Evolutionary conservation across 2,888 invertebrate species (phyloP), one percentile per base, ranked within the genome.

Genomic region (Masnerella sp.): DNA sequence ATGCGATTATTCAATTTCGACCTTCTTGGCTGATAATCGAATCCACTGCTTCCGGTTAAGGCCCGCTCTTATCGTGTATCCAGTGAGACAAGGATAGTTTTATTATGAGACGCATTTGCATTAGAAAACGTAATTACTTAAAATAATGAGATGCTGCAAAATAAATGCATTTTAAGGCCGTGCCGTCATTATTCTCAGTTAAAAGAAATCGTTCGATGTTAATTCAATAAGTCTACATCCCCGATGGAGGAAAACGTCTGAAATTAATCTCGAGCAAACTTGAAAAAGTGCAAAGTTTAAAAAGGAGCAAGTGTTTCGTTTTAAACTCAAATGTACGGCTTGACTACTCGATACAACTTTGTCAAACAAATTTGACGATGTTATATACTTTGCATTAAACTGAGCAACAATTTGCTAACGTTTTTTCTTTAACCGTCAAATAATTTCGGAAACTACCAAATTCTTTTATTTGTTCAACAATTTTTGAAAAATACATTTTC

Each of bases 1-100:
- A 80, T 78, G 51, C 72, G 78, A 80, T 80, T 80, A 79, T 79
- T 78, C 78, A 78, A 75, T 79, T 77, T 76, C 75, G 65, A 77
- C 74, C 76, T 77, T 68, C 68, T 71, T 67, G 61, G 69, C 64
- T 75, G 76, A 76, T 79, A 79, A 79, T 77, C 79, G 76, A 77
- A 68, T 77, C 75, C 71, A 73, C 72, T 61, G 68, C 59, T 70
- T 71, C 68, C 68, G 71, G 64, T 71, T 75, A 71, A 68, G 61
- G 71, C 54, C 42, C 51, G 47, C 56, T 64, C 59, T 71, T 67
- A 71, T 71, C 59, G 47, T 69, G 58, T 64, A 73, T 64, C 68
- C 45, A 59, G 59, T 25, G 32, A 34, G 61, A 69, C 47, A 54
- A 69, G 18, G 51, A 71, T 64, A 64, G 70, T 62, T 56, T 70